Evolutionary conservation across 2,888 invertebrate species (phyloP).

Genomic region (Hypsopygia costalis): DNA sequence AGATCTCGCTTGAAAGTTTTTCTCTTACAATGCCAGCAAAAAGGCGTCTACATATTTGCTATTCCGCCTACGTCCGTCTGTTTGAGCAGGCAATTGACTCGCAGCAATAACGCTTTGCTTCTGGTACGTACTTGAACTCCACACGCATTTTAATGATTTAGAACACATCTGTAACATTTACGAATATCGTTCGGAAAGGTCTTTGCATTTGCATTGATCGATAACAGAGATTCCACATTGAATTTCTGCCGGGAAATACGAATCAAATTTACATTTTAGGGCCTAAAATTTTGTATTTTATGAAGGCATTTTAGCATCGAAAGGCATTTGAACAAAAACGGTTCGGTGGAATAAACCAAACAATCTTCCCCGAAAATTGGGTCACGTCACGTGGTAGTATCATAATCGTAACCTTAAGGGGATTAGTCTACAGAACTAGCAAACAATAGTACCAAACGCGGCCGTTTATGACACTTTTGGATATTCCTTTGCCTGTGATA

Average conservation of each 20-base stretch:
- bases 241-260: no score
- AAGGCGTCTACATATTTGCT: constrained; percentile 39
- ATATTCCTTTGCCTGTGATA: no score
- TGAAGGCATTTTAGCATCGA: background rate
- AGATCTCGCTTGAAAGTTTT: constrained; percentile 28
- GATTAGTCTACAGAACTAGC: no score
- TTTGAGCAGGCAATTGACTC: constrained; percentile 53
- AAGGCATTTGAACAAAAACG: background rate
- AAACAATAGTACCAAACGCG: no score
- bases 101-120: constrained; percentile 47
- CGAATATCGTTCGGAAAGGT: constrained; percentile 18
- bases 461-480: no score
- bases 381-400: background rate
- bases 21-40: constrained; percentile 35
- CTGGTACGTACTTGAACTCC: constrained; percentile 29
- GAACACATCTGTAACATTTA: constrained; percentile 15
- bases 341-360: background rate
- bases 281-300: background rate
- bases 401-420: no score
- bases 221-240: background rate
- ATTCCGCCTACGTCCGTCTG: constrained; percentile 46
- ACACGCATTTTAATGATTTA: constrained; percentile 24
- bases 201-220: background rate
- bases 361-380: background rate
- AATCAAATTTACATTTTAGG: no score